Percentiles rank a stretch among this genome's conserved stretches.
Conservation (phyloP, 2,888 invertebrate genomes). For the Epinotia nisella region DNA sequence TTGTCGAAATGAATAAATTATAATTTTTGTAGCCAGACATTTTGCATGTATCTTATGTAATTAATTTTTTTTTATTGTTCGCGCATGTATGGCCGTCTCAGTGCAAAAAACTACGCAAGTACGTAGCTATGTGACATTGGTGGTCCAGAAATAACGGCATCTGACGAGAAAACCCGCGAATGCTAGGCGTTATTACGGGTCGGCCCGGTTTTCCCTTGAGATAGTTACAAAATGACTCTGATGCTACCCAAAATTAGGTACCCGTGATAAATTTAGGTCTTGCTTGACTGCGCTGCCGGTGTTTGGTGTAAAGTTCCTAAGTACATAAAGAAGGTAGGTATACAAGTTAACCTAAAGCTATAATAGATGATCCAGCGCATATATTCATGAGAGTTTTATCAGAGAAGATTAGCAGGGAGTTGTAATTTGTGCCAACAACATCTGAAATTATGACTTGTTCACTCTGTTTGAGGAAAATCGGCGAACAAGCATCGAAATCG, state of each 20-base stretch:
- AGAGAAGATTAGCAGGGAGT: no score
- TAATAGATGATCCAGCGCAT: neutral
- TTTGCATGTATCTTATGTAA: neutral
- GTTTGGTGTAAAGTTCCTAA: neutral
- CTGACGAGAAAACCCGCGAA: neutral
- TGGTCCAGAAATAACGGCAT: neutral
- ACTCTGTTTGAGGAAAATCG: no score
- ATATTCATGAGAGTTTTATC: no score
- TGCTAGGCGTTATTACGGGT: neutral
- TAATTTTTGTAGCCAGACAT: neutral
- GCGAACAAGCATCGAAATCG: no score
- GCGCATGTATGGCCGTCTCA: neutral
- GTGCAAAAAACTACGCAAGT: neutral
- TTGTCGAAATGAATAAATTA: neutral
- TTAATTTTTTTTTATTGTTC: neutral
- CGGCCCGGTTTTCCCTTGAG: slow-evolving; percentile 5
- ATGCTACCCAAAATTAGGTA: neutral
- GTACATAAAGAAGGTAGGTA: neutral
- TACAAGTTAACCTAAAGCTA: neutral
- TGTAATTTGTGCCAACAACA: no score
- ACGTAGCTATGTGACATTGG: neutral
- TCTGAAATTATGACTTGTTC: no score
- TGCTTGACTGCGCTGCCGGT: neutral
- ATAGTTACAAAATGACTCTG: neutral
- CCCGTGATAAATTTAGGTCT: neutral